Conservation (phyloP, 1,140 invertebrate genomes). For the Paraescarpia echinospica region DNA sequence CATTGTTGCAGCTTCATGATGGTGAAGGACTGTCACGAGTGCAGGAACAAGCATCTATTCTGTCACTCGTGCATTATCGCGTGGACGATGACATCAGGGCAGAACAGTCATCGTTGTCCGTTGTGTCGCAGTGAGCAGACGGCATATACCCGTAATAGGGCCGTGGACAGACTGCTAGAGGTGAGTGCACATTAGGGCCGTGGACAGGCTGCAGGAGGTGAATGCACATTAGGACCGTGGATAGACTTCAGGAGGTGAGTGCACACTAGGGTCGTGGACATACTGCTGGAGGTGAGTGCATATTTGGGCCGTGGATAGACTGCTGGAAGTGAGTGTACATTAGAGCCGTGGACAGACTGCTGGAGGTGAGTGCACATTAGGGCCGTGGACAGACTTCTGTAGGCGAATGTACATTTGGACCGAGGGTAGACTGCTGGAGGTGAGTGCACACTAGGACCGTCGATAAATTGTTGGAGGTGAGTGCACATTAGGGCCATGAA, state of each 20-base stretch:
- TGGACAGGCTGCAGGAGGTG: too few relatives aligned
- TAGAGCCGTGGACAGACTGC: too few relatives aligned
- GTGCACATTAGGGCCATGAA: neutral
- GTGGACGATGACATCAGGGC: constrained; percentile 17
- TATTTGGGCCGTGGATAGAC: neutral
- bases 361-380: too few relatives aligned
- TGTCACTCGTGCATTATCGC: constrained; percentile 23
- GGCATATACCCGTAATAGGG: neutral
- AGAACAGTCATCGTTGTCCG: constrained; percentile 22
- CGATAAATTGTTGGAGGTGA: too few relatives aligned
- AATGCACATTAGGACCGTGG: too few relatives aligned
- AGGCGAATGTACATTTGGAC: too few relatives aligned
- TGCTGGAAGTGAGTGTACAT: neutral
- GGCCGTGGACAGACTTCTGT: too few relatives aligned
- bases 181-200: neutral
- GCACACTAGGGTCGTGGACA: too few relatives aligned
- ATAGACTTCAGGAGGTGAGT: too few relatives aligned
- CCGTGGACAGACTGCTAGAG: constrained; percentile 2
- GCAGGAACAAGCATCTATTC: constrained; percentile 25
- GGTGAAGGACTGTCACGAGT: constrained; percentile 22
- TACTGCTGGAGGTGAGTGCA: too few relatives aligned
- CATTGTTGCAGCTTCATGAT: constrained; percentile 13
- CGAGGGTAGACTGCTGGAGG: neutral
- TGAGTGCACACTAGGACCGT: too few relatives aligned
- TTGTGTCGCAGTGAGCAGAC: constrained; percentile 16